A percentile compares a stretch with the other conserved stretches of the same genome.
Evolutionary conservation across 35 echinoderm and acorn worm species (phyloP).

Genomic region (Apostichopus californicus): DNA sequence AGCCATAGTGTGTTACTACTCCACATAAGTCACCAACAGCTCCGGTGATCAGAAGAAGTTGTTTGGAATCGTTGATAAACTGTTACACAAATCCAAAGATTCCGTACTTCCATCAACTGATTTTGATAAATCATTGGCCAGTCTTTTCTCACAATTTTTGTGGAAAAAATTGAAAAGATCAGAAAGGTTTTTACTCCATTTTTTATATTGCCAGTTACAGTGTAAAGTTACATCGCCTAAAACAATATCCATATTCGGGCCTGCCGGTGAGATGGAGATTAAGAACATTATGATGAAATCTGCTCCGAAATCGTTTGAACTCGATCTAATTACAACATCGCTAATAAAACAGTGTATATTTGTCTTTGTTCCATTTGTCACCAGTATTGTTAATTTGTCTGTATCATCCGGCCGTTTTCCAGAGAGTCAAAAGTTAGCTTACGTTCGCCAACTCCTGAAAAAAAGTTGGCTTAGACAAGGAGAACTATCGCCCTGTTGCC

Average conservation of each 20-base stretch:
- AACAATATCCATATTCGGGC: background rate
- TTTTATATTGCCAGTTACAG: conserved; percentile 13
- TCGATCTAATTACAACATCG: conserved; percentile 47
- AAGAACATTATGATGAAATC: conserved; percentile 52
- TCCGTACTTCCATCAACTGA: conserved; percentile 25
- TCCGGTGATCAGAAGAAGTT: conserved; percentile 63
- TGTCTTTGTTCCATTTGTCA: conserved; percentile 41
- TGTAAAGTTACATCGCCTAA: background rate
- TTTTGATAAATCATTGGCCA: conserved; percentile 27
- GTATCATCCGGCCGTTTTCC: conserved; percentile 53
- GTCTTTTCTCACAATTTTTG: conserved; percentile 32
- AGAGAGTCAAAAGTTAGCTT: conserved; percentile 45
- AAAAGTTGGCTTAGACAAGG: conserved; percentile 40
- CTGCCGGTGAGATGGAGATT: background rate
- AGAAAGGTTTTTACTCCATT: conserved; percentile 2
- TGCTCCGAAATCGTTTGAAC: conserved; percentile 42
- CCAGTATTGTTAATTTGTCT: conserved; percentile 59
- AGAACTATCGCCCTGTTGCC: conserved; percentile 69
- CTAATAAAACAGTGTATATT: conserved; percentile 8
- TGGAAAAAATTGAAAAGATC: conserved; percentile 26
- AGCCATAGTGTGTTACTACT: conserved; percentile 47
- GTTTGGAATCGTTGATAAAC: conserved; percentile 55
- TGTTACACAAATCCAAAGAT: conserved; percentile 38
- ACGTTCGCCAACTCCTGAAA: conserved; percentile 60
- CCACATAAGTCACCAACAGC: conserved; percentile 1